Evolutionary conservation across 2,797 vertebrate species (phyloP).

Genomic region (Aulostomus chinensis): DNA sequence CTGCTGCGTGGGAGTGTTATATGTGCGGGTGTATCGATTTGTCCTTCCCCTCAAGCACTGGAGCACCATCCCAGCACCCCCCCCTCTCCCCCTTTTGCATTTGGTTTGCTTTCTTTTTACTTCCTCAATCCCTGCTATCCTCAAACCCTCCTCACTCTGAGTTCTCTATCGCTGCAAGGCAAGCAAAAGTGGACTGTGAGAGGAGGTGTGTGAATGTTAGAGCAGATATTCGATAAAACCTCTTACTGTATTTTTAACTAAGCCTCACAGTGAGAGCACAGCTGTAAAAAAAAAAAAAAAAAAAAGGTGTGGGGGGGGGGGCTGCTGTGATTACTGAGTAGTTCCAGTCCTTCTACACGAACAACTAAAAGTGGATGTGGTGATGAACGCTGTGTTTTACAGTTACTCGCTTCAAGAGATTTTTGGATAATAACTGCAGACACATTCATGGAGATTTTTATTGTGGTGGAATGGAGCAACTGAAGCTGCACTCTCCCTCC

Average conservation of each 20-base stretch:
- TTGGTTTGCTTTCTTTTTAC: conserved; percentile 34
- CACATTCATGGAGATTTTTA: conserved; percentile 7
- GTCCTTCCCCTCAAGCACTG: conserved; percentile 54
- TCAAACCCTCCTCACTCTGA: conserved; percentile 43
- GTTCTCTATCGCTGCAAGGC: conserved; percentile 44
- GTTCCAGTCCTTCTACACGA: conserved; percentile 37
- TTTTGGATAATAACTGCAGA: conserved; percentile 7
- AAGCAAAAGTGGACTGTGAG: conserved; percentile 27
- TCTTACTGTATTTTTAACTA: conserved; percentile 44
- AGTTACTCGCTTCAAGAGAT: conserved; percentile 22
- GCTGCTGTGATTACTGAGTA: conserved; percentile 40
- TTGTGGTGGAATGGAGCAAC: not conserved
- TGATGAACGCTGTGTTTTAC: conserved; percentile 15
- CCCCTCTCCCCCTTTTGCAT: conserved; percentile 47
- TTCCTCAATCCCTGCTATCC: conserved; percentile 37
- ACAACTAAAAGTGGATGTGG: conserved; percentile 23
- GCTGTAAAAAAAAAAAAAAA: conserved; percentile 28
- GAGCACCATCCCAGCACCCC: conserved; percentile 26
- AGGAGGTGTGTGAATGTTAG: conserved; percentile 15
- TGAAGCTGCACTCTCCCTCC: no score
- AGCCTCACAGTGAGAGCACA: conserved; percentile 13
- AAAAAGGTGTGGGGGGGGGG: no score
- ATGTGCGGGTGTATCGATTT: conserved; percentile 57
- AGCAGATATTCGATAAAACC: conserved; percentile 32
- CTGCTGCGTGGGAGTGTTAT: conserved; percentile 63